These are phyloP conservation scores for Eilema caniola DNA, from an alignment of 2,888 invertebrate species.

Conservation along the genomic window DNA sequence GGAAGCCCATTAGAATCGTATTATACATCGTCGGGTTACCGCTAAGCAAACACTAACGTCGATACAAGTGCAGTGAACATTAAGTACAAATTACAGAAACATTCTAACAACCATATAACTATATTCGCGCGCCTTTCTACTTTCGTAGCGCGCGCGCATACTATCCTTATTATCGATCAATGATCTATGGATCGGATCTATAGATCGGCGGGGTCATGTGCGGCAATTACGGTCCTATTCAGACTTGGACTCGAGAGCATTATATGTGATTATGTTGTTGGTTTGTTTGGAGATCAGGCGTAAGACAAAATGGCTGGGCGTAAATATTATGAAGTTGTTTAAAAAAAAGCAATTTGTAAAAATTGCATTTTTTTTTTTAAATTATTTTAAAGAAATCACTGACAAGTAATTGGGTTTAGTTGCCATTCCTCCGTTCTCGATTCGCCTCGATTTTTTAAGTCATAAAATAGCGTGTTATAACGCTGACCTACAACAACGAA, in stretches of 20 bases:
- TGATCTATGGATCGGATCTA: constrained; percentile 63
- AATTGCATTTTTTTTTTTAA: too few relatives aligned
- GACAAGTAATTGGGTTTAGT: too few relatives aligned
- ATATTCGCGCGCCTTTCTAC: constrained; percentile 47
- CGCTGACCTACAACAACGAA: too few relatives aligned
- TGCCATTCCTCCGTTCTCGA: too few relatives aligned
- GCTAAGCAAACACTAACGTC: neutral
- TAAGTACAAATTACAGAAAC: constrained; percentile 4
- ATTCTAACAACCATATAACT: neutral
- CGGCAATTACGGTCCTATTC: constrained; percentile 66
- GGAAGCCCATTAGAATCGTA: neutral
- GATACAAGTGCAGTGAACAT: neutral
- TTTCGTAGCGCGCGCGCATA: constrained; percentile 44
- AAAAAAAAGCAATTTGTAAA: too few relatives aligned
- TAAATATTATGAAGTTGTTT: neutral
- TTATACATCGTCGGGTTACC: neutral
- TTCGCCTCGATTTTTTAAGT: too few relatives aligned
- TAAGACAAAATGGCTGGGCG: neutral
- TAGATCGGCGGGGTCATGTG: constrained; percentile 67
- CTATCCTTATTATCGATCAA: constrained; percentile 61
- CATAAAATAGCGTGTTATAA: too few relatives aligned
- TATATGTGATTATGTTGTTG: constrained; percentile 52
- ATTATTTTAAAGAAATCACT: too few relatives aligned
- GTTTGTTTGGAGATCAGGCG: neutral
- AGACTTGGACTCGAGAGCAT: constrained; percentile 51